Evolutionary conservation across 2,888 invertebrate species (phyloP).

Genomic region (Sepiola atlantica): DNA sequence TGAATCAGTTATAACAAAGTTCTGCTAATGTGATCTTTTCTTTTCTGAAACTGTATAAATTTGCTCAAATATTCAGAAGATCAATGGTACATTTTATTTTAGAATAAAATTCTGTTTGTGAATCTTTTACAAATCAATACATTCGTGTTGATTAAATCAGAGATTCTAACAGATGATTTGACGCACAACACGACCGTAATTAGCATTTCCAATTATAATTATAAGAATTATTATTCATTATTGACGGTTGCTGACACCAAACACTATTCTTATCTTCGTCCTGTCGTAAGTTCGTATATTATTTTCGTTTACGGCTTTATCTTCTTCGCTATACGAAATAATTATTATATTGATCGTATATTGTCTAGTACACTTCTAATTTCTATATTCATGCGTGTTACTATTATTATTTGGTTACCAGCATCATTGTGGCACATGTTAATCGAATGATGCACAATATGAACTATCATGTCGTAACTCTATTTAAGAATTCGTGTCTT

Average conservation of each 20-base stretch:
- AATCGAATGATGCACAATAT: no score
- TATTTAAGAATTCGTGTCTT: no score
- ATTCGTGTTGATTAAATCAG: background rate
- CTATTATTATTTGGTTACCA: background rate
- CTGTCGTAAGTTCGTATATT: background rate
- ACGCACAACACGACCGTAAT: background rate
- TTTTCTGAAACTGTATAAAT: no score
- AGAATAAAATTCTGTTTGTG: no score
- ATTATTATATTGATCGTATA: background rate
- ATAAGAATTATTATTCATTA: background rate
- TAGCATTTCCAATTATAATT: conserved; percentile 11
- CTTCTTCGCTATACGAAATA: background rate
- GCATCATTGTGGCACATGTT: no score
- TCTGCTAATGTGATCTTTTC: no score
- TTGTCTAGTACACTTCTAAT: background rate
- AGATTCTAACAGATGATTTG: background rate
- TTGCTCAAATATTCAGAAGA: background rate
- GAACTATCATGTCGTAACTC: no score
- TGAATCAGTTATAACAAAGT: no score
- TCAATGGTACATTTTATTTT: no score
- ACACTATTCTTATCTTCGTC: background rate
- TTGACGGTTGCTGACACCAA: background rate
- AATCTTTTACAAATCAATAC: background rate
- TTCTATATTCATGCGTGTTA: background rate
- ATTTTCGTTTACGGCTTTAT: background rate